Evolutionary conservation across 2,888 invertebrate species (phyloP), one percentile per base, ranked within the genome.

Genomic region (Pristionchus arcanus): DNA sequence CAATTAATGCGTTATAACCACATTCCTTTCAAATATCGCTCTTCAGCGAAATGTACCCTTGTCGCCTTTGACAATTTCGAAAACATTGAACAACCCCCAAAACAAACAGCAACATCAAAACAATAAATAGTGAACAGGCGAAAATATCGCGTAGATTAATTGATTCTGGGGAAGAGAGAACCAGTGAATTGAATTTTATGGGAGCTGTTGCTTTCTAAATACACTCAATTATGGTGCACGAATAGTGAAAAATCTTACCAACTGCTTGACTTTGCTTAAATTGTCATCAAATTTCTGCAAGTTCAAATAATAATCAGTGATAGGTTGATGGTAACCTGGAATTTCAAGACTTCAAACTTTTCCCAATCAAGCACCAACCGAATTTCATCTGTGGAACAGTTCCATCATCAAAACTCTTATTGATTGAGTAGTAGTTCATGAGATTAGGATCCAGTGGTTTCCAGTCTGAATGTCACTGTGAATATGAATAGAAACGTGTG

Each of bases 351-450:
- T 13, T 68, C 3, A 11, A 2, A 5, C 25, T 7, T 19, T 31
- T 16, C 34, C 1, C 5, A 11, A 2, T 7, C 25, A 63, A 7
- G 3, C 7, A n/a, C 34, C 37, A 2, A 86, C 85, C 85, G 37
- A 37, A 21, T 63, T 59, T 86, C 85, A 86, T 86, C 7, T 25
- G 31, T 21, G 85, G 85, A n/a, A 11, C 2, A 34, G 63, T 37
- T 2, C 49, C 85, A n/a, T 86, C 85, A 2, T 2, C 42, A 13
- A 63, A 66, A 13, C 85, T 86, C 71, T 87, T 87, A 34, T 87
- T 87, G 11, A 87, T 71, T 19, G 87, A 87, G 37, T 71, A 87
- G 71, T 87, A 87, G 53, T 87, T 87, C 68, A 87, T 42, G 31
- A 87, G 49, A 0, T 71, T 11, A 9, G 66, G 68, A 16, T 87